Percentiles rank a stretch among this genome's conserved stretches.
Evolutionary conservation across 2,797 vertebrate genomes (phyloP).

Genomic region (Melopsittacus undulatus): DNA sequence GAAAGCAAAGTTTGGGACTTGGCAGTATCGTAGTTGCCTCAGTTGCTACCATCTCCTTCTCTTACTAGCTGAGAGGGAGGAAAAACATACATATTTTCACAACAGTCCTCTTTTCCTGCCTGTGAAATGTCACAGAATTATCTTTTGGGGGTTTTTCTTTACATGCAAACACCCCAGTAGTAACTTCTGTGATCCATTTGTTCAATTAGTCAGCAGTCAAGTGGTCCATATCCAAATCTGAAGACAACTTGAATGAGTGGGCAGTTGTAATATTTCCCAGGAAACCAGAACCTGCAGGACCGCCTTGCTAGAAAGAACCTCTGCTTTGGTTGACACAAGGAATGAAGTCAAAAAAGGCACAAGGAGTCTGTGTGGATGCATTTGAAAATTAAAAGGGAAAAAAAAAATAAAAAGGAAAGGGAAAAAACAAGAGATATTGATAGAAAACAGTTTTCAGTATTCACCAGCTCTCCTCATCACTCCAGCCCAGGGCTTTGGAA

Average conservation of each 20-base stretch:
- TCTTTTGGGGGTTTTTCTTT: not conserved
- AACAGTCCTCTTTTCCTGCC: not conserved
- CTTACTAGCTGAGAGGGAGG: not conserved
- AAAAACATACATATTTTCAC: not conserved
- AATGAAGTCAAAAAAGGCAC: not conserved
- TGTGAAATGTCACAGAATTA: not conserved
- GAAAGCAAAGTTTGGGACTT: not conserved
- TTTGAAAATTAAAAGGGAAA: not conserved
- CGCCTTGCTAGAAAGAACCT: not conserved
- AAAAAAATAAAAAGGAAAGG: not conserved
- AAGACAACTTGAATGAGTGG: not conserved
- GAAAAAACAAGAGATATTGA: not conserved
- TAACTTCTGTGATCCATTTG: not conserved
- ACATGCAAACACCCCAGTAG: not conserved
- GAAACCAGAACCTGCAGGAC: not conserved
- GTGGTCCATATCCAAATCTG: not conserved
- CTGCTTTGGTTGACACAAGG: not conserved
- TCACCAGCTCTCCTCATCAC: slow-evolving; percentile 45
- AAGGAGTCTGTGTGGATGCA: not conserved
- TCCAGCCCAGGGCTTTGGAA: slow-evolving; percentile 56
- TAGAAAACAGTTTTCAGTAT: slow-evolving; percentile 56
- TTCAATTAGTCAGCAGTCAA: not conserved
- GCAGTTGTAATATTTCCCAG: not conserved
- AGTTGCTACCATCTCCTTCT: not conserved
- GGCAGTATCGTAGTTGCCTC: not conserved